A percentile compares a stretch with the other conserved stretches of the same genome.
phyloP scores from a whole-genome alignment of 2,797 vertebrate species.

The Manis javanica region DNA sequence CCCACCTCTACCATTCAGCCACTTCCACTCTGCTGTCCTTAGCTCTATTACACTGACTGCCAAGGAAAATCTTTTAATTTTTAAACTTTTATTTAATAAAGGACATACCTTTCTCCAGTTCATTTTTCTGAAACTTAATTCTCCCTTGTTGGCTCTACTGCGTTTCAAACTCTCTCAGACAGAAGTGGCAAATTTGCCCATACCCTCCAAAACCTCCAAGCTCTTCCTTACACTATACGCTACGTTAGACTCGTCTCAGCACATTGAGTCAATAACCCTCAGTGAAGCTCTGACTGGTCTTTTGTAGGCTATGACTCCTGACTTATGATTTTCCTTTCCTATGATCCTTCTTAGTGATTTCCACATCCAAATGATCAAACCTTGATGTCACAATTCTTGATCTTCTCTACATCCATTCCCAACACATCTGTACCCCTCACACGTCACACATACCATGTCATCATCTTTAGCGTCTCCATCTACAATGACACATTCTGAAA shows the following conservation, averaged over 20 bases:
- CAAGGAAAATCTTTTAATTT: not conserved
- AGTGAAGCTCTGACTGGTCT: not conserved
- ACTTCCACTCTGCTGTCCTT: not conserved
- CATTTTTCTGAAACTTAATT: not conserved
- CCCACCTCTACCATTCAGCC: not conserved
- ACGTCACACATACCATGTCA: not conserved
- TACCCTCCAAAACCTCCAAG: not conserved
- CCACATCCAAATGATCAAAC: not conserved
- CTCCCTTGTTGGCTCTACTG: not conserved
- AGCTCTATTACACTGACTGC: no score
- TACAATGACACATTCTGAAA: not conserved
- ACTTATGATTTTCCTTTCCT: not conserved
- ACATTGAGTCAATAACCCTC: not conserved
- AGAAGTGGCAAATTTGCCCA: not conserved
- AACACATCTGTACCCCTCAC: not conserved
- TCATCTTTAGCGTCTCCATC: not conserved
- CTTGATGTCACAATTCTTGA: not conserved
- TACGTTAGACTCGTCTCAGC: not conserved
- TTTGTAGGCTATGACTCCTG: not conserved
- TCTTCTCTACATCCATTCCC: not conserved
- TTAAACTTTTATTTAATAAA: not conserved
- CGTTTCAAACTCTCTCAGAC: not conserved
- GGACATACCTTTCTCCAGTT: not conserved
- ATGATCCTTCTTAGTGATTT: not conserved
- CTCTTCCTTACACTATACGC: not conserved